phyloP scores from a whole-genome alignment of 2,113 vertebrate species.

The Anarrhichthys ocellatus region DNA sequence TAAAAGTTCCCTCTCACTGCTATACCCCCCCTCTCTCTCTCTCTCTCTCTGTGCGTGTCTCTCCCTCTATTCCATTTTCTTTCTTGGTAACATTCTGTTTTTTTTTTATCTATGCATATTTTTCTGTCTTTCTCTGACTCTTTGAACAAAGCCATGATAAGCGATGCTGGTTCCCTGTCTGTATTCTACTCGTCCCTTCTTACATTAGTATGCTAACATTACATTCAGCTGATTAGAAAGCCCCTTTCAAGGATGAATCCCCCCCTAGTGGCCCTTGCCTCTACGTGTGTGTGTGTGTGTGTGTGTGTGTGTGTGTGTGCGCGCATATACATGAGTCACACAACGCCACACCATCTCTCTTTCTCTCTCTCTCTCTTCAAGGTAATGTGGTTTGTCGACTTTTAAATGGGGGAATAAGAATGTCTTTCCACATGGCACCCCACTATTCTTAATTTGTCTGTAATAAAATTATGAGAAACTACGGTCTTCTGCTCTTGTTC shows the following conservation, averaged over 20 bases:
- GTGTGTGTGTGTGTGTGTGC: constrained; percentile 26
- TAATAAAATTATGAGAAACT: constrained; percentile 44
- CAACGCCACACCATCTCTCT: background rate
- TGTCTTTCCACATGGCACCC: constrained; percentile 14
- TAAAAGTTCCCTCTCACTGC: constrained; percentile 25
- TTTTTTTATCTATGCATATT: constrained; percentile 48
- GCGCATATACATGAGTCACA: background rate
- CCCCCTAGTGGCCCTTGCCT: constrained; percentile 62
- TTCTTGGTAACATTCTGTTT: constrained; percentile 47
- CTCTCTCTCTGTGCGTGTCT: background rate
- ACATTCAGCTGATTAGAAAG: constrained; percentile 81
- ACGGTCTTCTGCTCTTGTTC: background rate
- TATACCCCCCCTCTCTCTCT: background rate
- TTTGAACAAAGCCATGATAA: constrained; percentile 74
- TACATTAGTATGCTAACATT: constrained; percentile 79
- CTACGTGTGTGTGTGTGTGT: constrained; percentile 14
- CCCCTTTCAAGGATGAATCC: constrained; percentile 78
- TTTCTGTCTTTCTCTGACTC: constrained; percentile 42
- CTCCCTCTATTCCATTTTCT: constrained; percentile 43
- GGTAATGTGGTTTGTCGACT: constrained; percentile 65
- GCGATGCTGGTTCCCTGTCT: constrained; percentile 47
- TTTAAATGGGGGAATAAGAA: constrained; percentile 69
- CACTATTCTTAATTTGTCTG: constrained; percentile 36
- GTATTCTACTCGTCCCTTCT: constrained; percentile 42
- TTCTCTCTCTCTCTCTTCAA: constrained; percentile 25